A percentile compares a stretch with the other conserved stretches of the same genome.
Conservation (phyloP, 2,113 vertebrate genomes). For the Pteropus alecto region DNA sequence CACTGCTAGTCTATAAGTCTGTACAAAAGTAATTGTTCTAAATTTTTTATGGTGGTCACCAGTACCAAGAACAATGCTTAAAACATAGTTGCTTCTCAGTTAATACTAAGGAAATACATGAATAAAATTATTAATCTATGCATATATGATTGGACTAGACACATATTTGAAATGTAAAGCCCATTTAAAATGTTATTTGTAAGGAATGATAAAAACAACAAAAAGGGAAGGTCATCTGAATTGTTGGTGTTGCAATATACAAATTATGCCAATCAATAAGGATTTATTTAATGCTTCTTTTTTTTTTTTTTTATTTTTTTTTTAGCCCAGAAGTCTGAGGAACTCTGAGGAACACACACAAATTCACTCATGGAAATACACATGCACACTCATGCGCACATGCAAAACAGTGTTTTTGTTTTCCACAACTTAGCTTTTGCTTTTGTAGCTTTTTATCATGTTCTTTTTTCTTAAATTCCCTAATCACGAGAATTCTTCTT, state of each 20-base stretch:
- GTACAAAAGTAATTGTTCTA: background rate
- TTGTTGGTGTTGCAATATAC: background rate
- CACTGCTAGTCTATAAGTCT: background rate
- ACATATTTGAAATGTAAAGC: background rate
- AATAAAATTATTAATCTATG: background rate
- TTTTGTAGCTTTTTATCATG: background rate
- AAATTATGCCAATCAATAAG: background rate
- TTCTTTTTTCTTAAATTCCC: background rate
- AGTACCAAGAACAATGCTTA: background rate
- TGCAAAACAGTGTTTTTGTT: background rate
- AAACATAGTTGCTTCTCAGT: background rate
- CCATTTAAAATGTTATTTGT: background rate
- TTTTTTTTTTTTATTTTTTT: too few species aligned
- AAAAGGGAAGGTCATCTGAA: background rate
- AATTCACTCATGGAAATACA: background rate
- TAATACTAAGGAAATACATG: background rate
- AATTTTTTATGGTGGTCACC: background rate
- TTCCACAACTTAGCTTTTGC: background rate
- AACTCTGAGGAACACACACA: background rate
- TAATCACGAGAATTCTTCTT: background rate
- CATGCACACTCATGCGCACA: rapidly evolving
- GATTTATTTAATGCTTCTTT: background rate
- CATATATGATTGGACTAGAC: background rate
- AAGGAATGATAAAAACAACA: background rate
- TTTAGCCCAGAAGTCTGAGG: background rate